phyloP scores from a whole-genome alignment of 1,140 invertebrate genomes.

The Metaphire vulgaris region DNA sequence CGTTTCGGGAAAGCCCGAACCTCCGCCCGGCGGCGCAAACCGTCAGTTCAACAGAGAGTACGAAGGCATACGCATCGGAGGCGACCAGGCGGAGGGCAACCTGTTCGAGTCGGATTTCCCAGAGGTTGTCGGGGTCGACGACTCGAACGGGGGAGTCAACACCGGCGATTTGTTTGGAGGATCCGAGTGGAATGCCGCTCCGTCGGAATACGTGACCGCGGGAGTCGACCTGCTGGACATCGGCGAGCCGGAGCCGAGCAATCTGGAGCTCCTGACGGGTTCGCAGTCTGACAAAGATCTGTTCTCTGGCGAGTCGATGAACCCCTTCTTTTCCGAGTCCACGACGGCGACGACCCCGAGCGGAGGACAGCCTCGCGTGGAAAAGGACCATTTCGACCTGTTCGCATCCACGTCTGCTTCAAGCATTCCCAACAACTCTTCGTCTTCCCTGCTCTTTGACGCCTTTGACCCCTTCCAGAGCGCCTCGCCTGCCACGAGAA shows the following conservation, averaged over 20 bases:
- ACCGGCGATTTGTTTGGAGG: constrained; percentile 17
- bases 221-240: constrained; percentile 39
- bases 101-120: neutral
- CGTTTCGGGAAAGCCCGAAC: neutral
- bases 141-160: neutral
- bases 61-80: neutral
- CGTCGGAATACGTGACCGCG: constrained; percentile 21
- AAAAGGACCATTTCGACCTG: neutral
- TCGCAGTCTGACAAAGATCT: constrained; percentile 15
- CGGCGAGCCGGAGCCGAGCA: constrained; percentile 38
- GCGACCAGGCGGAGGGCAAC: neutral
- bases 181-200: neutral
- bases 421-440: neutral
- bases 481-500: constrained; percentile 19
- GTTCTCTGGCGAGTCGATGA: neutral
- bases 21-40: constrained; percentile 51
- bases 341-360: neutral
- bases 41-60: constrained; percentile 31
- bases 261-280: constrained; percentile 61
- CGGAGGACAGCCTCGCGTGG: neutral
- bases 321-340: neutral
- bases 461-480: constrained; percentile 41
- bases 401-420: neutral
- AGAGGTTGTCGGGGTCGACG: neutral
- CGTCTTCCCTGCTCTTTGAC: neutral